Conservation (phyloP, 2,797 vertebrate species). For the Oreochromis grahami region DNA sequence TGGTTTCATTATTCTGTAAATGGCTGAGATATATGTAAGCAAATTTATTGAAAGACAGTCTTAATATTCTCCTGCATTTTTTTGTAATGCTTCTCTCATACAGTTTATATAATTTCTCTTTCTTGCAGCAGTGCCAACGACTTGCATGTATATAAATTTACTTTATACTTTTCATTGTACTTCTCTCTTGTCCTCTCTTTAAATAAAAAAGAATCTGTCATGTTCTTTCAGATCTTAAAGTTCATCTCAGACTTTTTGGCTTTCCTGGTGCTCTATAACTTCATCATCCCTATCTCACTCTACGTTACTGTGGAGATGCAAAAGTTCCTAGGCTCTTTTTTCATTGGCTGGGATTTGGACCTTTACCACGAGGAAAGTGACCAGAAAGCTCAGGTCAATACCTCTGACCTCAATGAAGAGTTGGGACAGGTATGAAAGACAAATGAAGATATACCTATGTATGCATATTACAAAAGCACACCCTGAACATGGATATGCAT, state of each 20-base stretch:
- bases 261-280: slow-evolving; percentile 98
- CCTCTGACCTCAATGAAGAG: slow-evolving; percentile 98
- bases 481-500: background rate
- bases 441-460: background rate
- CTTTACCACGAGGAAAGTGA: slow-evolving; percentile 94
- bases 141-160: background rate
- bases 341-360: slow-evolving; percentile 97
- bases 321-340: slow-evolving; percentile 98
- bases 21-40: background rate
- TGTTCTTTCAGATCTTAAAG: slow-evolving; percentile 83
- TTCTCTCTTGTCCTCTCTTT: background rate
- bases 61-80: background rate
- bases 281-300: slow-evolving; percentile 98
- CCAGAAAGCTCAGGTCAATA: slow-evolving; percentile 97
- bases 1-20: slow-evolving; percentile 1
- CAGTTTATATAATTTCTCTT: background rate
- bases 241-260: slow-evolving; percentile 99
- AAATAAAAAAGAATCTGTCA: background rate
- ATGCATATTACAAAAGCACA: background rate
- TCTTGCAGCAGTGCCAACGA: background rate
- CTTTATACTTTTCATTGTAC: background rate
- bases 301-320: slow-evolving; percentile 99
- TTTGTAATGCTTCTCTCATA: background rate
- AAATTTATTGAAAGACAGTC: background rate
- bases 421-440: slow-evolving; percentile 86